A percentile compares a stretch with the other conserved stretches of the same genome.
Conservation (phyloP, 2,888 invertebrate genomes). For the Tetramorium bicarinatum region DNA sequence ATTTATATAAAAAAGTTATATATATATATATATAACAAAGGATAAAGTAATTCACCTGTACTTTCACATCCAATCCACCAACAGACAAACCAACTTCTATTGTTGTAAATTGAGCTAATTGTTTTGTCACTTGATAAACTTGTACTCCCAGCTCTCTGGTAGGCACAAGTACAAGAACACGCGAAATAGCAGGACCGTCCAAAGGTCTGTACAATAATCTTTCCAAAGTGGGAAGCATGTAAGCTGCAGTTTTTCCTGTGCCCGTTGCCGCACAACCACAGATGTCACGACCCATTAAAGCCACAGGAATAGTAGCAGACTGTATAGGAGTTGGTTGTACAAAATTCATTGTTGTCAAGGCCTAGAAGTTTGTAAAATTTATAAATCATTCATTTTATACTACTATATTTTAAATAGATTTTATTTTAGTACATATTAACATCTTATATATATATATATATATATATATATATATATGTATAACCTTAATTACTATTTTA, state of each 20-base stretch:
- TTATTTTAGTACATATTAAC: constrained; percentile 5
- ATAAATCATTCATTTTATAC: constrained; percentile 5
- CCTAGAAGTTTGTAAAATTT: constrained; percentile 86
- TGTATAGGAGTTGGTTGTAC: constrained; percentile 99
- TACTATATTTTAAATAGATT: constrained; percentile 16
- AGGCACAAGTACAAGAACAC: constrained; percentile 97
- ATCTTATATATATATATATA: not conserved
- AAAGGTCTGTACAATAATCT: constrained; percentile 95
- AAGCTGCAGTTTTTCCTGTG: constrained; percentile 99
- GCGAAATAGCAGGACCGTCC: constrained; percentile 90
- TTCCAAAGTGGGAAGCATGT: constrained; percentile 98
- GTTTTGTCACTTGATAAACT: constrained; percentile 97
- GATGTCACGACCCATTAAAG: constrained; percentile 96
- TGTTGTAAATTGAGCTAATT: constrained; percentile 94
- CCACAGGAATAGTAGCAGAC: constrained; percentile 97
- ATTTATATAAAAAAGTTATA: constrained; percentile 4
- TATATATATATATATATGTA: not conserved
- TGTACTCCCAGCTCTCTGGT: constrained; percentile 99
- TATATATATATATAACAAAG: not conserved
- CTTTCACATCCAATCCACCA: constrained; percentile 95
- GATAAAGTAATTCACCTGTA: constrained; percentile 84
- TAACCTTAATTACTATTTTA: constrained; percentile 73
- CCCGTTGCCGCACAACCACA: constrained; percentile 99
- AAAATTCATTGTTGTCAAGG: constrained; percentile 95
- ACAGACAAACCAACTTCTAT: constrained; percentile 94